Conservation (phyloP, 2,888 invertebrate species). For the Scrobipalpa costella region DNA sequence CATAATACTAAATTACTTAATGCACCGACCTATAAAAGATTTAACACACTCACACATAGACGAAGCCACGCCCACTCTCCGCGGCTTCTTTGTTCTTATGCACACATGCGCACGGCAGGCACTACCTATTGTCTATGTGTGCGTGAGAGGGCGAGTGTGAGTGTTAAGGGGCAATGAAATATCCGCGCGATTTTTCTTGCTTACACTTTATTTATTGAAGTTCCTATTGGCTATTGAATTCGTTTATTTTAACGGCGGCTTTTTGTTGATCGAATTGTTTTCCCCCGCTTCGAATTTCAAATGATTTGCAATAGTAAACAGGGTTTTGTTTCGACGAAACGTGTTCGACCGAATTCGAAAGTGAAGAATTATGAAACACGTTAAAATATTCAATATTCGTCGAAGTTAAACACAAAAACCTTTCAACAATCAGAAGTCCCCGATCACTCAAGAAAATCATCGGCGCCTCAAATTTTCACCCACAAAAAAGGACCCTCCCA, state of each 20-base stretch:
- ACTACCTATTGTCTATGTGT: neutral
- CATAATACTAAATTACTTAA: constrained; percentile 79
- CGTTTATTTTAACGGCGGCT: constrained; percentile 15
- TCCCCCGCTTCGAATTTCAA: neutral
- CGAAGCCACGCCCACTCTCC: constrained; percentile 59
- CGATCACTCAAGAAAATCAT: constrained; percentile 1
- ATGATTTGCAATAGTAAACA: neutral
- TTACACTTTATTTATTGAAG: constrained; percentile 60
- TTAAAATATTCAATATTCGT: neutral
- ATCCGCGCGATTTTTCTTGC: constrained; percentile 66
- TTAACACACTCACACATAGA: constrained; percentile 57
- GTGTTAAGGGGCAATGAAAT: constrained; percentile 60
- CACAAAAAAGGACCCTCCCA: constrained; percentile 39
- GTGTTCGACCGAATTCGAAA: neutral
- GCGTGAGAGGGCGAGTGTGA: constrained; percentile 39
- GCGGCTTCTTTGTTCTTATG: constrained; percentile 61
- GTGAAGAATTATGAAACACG: neutral
- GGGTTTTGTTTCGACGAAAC: neutral
- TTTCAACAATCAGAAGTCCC: neutral
- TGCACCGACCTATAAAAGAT: constrained; percentile 80
- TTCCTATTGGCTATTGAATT: constrained; percentile 33
- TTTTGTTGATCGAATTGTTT: neutral
- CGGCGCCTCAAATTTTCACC: neutral
- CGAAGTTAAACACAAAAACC: neutral
- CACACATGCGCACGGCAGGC: constrained; percentile 58